Evolutionary conservation across 2,888 invertebrate species (phyloP).

Genomic region (Drosophila limbata): DNA sequence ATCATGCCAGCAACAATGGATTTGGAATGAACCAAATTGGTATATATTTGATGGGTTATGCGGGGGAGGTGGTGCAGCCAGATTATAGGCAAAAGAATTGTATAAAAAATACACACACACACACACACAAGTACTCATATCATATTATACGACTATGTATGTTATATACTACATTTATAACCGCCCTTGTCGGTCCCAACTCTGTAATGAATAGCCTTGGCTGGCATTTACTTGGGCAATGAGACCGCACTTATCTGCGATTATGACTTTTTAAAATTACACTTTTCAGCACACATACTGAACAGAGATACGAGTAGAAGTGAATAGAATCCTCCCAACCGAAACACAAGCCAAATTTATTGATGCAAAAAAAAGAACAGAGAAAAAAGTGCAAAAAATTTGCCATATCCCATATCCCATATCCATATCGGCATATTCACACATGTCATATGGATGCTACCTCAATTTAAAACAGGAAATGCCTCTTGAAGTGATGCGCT

Average conservation of each 20-base stretch:
- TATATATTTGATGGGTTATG: conserved; percentile 35
- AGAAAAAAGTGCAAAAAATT: conserved; percentile 48
- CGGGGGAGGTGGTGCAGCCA: conserved; percentile 13
- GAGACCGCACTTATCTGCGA: conserved; percentile 84
- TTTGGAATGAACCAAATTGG: conserved; percentile 65
- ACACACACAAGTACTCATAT: conserved; percentile 22
- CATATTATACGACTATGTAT: conserved; percentile 27
- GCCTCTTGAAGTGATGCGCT: conserved; percentile 73
- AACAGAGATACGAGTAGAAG: conserved; percentile 39
- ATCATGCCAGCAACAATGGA: conserved; percentile 71
- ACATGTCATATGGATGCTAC: conserved; percentile 63
- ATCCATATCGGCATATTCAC: conserved; percentile 54
- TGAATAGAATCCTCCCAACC: conserved; percentile 27
- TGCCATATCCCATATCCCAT: conserved; percentile 56
- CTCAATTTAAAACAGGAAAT: conserved; percentile 84
- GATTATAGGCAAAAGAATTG: conserved; percentile 74
- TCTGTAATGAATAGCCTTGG: conserved; percentile 81
- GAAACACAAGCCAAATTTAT: conserved; percentile 66
- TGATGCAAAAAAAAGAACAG: conserved; percentile 52
- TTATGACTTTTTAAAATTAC: conserved; percentile 83
- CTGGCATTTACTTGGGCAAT: conserved; percentile 68
- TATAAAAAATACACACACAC: conserved; percentile 56
- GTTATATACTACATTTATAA: conserved; percentile 44
- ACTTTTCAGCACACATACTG: conserved; percentile 73
- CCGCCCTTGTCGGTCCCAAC: conserved; percentile 36